phyloP scores from a whole-genome alignment of 2,888 invertebrate species.

The Rhamnusium bicolor region DNA sequence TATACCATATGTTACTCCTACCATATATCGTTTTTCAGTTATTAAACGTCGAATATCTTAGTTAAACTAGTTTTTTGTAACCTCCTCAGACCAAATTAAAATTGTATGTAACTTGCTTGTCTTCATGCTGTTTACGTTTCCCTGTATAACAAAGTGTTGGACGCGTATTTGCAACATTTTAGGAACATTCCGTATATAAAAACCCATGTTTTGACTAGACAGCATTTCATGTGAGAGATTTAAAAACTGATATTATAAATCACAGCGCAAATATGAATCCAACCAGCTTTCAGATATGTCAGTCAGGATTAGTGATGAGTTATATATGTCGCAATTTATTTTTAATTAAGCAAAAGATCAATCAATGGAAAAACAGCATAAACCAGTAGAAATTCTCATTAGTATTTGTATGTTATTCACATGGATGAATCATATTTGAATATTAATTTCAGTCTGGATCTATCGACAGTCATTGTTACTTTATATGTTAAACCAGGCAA shows the following conservation, averaged over 20 bases:
- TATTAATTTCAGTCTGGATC: neutral
- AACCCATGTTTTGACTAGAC: neutral
- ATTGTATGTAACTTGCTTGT: no score
- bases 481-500: no score
- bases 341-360: conserved; percentile 7
- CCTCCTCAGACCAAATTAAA: no score
- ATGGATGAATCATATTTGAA: neutral
- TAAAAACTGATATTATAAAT: neutral
- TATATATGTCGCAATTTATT: conserved; percentile 2
- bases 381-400: neutral
- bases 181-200: no score
- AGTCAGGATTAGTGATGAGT: neutral
- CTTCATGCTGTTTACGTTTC: no score
- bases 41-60: no score
- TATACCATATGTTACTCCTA: no score
- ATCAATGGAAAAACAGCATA: neutral
- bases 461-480: neutral
- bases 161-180: no score
- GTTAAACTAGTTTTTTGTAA: no score
- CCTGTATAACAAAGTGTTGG: no score
- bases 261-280: neutral
- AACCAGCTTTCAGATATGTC: conserved; percentile 1
- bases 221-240: neutral
- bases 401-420: neutral
- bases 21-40: no score